Evolutionary conservation across 2,113 vertebrate genomes (phyloP).

Genomic region (Barbus barbus): DNA sequence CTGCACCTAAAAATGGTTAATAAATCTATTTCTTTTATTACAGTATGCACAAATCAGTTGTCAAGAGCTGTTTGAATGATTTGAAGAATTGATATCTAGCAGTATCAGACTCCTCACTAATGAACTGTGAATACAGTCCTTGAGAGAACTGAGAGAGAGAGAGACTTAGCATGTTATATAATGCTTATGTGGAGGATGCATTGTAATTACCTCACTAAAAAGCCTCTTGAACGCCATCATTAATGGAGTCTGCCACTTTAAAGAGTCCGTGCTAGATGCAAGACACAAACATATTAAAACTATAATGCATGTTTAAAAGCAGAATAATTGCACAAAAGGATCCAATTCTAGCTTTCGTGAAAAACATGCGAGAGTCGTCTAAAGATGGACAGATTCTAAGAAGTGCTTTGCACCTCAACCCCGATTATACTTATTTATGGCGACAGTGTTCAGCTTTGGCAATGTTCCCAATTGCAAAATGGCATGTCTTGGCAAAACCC

Average conservation of each 20-base stretch:
- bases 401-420: background rate
- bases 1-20: background rate
- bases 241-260: background rate
- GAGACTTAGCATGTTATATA: constrained; percentile 34
- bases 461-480: background rate
- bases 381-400: background rate
- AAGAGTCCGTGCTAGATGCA: background rate
- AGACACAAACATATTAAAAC: background rate
- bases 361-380: background rate
- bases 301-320: background rate
- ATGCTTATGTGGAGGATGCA: constrained; percentile 19
- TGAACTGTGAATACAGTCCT: constrained; percentile 27
- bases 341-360: background rate
- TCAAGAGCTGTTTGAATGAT: background rate
- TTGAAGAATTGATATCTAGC: background rate
- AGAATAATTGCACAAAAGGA: background rate
- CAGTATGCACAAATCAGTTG: background rate
- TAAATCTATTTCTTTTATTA: background rate
- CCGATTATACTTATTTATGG: background rate
- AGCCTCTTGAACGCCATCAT: background rate
- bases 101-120: constrained; percentile 6
- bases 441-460: background rate
- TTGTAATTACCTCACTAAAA: constrained; percentile 32
- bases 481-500: background rate
- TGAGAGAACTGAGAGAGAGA: constrained; percentile 2